Percentiles rank a stretch among this genome's conserved stretches.
These are phyloP conservation scores for Homarus gammarus DNA, from an alignment of 2,888 invertebrate genomes.

Conservation along the genomic window DNA sequence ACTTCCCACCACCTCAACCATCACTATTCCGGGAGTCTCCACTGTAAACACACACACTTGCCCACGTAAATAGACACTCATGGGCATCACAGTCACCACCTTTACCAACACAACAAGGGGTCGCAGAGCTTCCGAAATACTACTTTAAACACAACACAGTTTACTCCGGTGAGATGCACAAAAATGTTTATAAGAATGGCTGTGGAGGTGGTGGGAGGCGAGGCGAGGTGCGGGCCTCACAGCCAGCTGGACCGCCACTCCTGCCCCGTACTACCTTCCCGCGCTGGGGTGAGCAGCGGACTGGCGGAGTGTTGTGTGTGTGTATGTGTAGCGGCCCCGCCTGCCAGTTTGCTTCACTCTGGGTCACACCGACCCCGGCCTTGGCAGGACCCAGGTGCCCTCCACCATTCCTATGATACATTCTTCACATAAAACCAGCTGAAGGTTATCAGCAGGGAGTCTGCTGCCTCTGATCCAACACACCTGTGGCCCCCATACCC, in stretches of 20 bases:
- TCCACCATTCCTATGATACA: too few relatives aligned
- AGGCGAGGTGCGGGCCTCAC: not conserved
- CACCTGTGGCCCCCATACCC: too few relatives aligned
- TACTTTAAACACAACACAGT: too few relatives aligned
- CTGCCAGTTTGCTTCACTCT: not conserved
- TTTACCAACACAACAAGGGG: too few relatives aligned
- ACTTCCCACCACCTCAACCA: not conserved
- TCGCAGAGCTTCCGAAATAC: too few relatives aligned
- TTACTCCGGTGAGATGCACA: too few relatives aligned
- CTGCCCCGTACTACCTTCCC: not conserved
- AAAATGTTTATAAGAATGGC: not conserved
- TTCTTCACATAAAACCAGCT: too few relatives aligned
- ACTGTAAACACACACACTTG: not conserved
- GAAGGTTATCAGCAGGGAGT: too few relatives aligned
- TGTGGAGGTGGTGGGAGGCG: not conserved
- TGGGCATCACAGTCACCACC: too few relatives aligned
- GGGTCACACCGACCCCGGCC: not conserved
- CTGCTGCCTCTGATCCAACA: too few relatives aligned
- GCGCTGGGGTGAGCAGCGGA: not conserved
- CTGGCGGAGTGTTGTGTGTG: not conserved
- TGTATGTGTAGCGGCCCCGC: not conserved
- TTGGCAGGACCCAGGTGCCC: not conserved
- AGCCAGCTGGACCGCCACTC: not conserved
- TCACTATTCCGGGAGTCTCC: not conserved
- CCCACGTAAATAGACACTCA: not conserved